Conservation (phyloP, 2,797 vertebrate species). For the Rhinoraja longicauda region DNA sequence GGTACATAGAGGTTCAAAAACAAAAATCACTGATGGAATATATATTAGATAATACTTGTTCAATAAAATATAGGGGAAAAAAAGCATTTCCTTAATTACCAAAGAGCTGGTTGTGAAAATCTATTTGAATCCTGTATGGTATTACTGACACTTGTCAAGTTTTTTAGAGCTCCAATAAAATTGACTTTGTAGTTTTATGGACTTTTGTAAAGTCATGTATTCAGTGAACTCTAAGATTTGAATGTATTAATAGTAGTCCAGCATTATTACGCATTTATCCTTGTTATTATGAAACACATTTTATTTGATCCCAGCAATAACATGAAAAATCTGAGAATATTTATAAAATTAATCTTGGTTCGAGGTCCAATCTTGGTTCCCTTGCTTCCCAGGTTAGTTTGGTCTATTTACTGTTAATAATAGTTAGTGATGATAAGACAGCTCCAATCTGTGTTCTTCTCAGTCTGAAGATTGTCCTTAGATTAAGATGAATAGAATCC, state of each 20-base stretch:
- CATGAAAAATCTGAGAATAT: not conserved
- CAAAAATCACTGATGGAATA: not conserved
- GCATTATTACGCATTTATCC: not conserved
- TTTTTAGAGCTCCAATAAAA: not conserved
- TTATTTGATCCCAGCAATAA: not conserved
- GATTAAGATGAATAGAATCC: not conserved
- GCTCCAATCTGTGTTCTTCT: not conserved
- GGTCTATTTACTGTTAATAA: not conserved
- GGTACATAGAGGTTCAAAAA: not conserved
- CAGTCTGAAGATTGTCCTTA: not conserved
- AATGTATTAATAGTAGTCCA: not conserved
- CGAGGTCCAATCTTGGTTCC: not conserved
- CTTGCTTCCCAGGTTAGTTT: not conserved
- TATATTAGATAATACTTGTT: not conserved
- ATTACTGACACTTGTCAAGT: not conserved
- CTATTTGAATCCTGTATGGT: not conserved
- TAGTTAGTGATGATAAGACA: not conserved
- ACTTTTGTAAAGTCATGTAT: not conserved
- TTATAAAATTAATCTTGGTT: not conserved
- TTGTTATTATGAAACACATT: not conserved
- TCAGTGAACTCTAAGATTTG: not conserved
- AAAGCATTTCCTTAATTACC: not conserved
- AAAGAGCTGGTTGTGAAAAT: not conserved
- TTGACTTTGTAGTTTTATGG: not conserved
- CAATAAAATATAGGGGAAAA: not conserved